These are phyloP conservation scores for Penaeus vannamei DNA, from an alignment of 1,140 invertebrate species.

Conservation along the genomic window DNA sequence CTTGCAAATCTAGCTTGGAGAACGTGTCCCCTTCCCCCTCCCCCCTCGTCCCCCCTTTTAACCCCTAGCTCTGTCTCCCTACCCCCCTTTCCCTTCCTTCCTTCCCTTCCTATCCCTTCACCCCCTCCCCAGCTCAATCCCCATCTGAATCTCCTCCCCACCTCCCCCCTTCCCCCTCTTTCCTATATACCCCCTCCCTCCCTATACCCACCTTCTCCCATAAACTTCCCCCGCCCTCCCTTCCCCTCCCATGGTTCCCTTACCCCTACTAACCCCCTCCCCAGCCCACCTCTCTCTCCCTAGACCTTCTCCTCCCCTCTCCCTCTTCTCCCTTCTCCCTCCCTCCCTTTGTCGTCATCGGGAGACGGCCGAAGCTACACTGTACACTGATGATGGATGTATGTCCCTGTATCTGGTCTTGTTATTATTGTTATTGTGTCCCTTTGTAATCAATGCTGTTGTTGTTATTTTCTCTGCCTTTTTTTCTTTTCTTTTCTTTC, in stretches of 20 bases:
- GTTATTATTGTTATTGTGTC: no score
- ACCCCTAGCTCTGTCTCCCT: no score
- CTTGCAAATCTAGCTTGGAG: no score
- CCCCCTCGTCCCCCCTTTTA: not conserved
- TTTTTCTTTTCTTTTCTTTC: not conserved
- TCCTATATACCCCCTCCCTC: not conserved
- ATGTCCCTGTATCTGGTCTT: no score
- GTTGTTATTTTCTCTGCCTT: no score
- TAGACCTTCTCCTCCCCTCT: not conserved
- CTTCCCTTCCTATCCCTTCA: constrained; percentile 41
- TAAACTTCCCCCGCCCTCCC: not conserved
- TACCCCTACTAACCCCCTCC: constrained; percentile 35
- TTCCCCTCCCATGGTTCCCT: constrained; percentile 37
- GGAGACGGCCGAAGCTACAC: no score
- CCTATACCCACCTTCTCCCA: not conserved
- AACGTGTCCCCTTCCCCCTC: not conserved
- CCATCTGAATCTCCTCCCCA: no score
- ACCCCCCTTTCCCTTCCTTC: not conserved
- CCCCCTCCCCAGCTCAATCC: not conserved
- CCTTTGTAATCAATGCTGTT: no score
- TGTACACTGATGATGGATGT: no score
- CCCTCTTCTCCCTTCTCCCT: not conserved
- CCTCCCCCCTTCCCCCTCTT: not conserved
- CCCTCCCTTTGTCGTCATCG: not conserved
- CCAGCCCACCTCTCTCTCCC: constrained; percentile 43